phyloP scores from a whole-genome alignment of 1,140 invertebrate genomes.

The Panulirus ornatus region DNA sequence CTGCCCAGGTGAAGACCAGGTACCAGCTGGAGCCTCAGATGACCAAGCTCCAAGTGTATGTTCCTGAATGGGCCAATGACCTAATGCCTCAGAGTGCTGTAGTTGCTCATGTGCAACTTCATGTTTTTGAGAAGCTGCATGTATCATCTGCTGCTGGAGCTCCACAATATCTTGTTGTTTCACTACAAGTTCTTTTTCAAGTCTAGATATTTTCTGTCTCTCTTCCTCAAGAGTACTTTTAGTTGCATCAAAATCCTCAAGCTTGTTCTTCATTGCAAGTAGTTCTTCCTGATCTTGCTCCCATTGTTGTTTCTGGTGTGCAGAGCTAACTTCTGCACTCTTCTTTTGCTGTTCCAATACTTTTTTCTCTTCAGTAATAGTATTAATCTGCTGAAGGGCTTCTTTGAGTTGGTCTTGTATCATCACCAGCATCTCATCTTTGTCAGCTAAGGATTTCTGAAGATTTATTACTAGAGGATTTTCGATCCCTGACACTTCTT shows the following conservation, averaged over 20 bases:
- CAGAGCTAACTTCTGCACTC: constrained; percentile 22
- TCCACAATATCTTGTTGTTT: constrained; percentile 41
- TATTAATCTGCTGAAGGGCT: constrained; percentile 53
- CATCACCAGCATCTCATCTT: constrained; percentile 66
- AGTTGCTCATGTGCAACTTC: background rate
- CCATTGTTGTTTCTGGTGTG: constrained; percentile 42
- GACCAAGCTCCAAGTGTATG: constrained; percentile 24
- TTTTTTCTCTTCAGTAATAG: constrained; percentile 64
- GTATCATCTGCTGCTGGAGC: constrained; percentile 23
- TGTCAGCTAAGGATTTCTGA: constrained; percentile 63
- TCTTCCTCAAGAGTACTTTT: constrained; percentile 42
- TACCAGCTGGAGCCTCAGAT: background rate
- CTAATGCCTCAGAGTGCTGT: background rate
- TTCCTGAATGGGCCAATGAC: background rate
- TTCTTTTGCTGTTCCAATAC: constrained; percentile 59
- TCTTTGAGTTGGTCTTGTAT: constrained; percentile 70
- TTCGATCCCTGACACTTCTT: background rate
- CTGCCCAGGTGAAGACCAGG: constrained; percentile 5
- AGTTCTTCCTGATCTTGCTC: constrained; percentile 55
- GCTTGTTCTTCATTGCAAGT: background rate
- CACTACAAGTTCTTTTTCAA: constrained; percentile 21
- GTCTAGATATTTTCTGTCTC: constrained; percentile 8
- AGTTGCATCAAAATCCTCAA: background rate
- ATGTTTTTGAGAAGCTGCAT: background rate
- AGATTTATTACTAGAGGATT: constrained; percentile 42